A percentile compares a stretch with the other conserved stretches of the same genome.
phyloP scores from a whole-genome alignment of 2,797 vertebrate species.

The Anisognathus igniventris region DNA sequence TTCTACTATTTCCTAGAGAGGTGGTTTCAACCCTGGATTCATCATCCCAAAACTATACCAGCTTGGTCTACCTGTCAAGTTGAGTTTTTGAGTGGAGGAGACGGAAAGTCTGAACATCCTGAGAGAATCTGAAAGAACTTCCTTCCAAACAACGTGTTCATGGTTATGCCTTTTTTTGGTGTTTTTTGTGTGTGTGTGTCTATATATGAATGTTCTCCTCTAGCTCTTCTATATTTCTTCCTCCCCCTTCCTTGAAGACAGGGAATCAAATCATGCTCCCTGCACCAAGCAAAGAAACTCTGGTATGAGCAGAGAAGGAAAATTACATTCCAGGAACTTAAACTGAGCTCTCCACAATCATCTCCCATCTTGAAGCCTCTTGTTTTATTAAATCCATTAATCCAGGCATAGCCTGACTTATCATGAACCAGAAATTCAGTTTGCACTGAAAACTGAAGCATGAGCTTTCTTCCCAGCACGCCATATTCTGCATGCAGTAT shows the following conservation, averaged over 20 bases:
- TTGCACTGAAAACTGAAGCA: neutral
- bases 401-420: neutral
- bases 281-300: neutral
- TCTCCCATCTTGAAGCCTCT: neutral
- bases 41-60: neutral
- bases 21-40: neutral
- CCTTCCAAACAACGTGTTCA: neutral
- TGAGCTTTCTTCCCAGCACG: neutral
- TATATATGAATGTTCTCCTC: neutral
- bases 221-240: neutral
- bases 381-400: neutral
- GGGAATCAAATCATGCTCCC: neutral
- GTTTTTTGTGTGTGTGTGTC: neutral
- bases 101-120: neutral
- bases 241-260: neutral
- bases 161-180: neutral
- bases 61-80: constrained; percentile 25
- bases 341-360: neutral
- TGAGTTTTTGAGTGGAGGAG: neutral
- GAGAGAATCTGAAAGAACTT: neutral
- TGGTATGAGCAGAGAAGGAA: neutral
- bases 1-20: neutral
- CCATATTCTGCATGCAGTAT: neutral
- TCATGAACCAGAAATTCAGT: neutral
- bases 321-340: neutral